Conservation (phyloP, 2,888 invertebrate genomes). For the Cryptosula pallasiana region DNA sequence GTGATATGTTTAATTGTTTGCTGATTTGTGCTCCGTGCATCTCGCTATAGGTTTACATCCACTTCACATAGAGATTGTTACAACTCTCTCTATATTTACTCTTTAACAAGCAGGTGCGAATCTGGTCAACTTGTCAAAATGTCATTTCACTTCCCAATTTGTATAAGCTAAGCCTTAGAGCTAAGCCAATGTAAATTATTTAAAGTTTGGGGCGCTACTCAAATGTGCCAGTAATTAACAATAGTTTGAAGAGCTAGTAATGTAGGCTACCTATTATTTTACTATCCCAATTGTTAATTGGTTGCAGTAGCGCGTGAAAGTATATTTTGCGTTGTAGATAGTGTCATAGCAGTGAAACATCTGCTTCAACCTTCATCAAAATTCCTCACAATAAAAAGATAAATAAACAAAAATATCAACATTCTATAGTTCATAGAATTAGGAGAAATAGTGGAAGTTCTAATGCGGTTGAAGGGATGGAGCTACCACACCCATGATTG, state of each 20-base stretch:
- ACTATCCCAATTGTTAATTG: not conserved
- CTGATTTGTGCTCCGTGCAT: not conserved
- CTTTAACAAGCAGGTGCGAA: constrained; percentile 16
- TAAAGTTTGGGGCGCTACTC: no score
- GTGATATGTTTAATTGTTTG: not conserved
- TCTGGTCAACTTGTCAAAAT: not conserved
- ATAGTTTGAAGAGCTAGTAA: no score
- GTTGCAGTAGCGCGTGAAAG: not conserved
- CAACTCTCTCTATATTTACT: not conserved
- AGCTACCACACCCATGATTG: no score
- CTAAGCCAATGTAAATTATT: no score
- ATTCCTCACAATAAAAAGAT: not conserved
- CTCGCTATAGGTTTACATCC: not conserved
- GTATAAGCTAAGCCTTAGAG: not conserved
- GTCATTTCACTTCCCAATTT: not conserved
- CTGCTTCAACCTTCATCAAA: not conserved
- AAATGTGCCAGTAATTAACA: no score
- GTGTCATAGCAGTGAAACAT: not conserved
- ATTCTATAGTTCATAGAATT: not conserved
- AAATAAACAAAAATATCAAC: not conserved
- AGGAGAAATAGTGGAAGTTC: no score
- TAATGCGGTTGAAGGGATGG: no score
- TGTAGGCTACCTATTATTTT: not conserved
- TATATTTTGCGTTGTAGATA: not conserved
- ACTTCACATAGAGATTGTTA: not conserved